Conservation (phyloP, 1,140 invertebrate genomes). For the Euura saliciscinereae region DNA sequence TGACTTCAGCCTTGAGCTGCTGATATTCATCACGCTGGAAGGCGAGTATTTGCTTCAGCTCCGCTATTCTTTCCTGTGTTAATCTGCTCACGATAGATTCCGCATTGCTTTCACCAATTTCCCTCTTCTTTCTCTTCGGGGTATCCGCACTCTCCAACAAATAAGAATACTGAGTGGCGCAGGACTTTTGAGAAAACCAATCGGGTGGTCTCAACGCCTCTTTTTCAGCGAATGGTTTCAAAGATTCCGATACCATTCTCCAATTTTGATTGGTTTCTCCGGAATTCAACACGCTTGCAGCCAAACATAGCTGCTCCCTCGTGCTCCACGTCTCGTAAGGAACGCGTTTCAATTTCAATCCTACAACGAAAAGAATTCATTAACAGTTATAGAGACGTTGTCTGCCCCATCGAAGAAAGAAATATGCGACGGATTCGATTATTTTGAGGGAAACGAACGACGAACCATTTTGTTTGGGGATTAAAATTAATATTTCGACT, state of each 20-base stretch:
- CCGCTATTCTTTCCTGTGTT: constrained; percentile 77
- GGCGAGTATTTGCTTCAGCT: constrained; percentile 74
- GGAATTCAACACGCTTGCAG: constrained; percentile 84
- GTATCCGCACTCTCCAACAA: constrained; percentile 85
- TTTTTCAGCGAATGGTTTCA: constrained; percentile 75
- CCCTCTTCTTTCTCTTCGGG: constrained; percentile 85
- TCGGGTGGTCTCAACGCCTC: constrained; percentile 72
- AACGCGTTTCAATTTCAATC: constrained; percentile 69
- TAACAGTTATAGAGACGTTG: not conserved
- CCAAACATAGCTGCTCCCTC: constrained; percentile 83
- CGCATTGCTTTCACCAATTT: constrained; percentile 77
- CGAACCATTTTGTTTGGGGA: not conserved
- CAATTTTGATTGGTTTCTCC: constrained; percentile 88
- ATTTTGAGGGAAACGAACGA: not conserved
- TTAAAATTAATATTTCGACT: not conserved
- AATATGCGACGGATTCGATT: not conserved
- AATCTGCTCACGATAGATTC: constrained; percentile 80
- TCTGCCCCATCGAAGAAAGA: not conserved
- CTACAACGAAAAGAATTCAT: constrained; percentile 31
- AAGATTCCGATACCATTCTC: constrained; percentile 85
- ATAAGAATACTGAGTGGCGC: constrained; percentile 86
- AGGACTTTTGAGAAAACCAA: constrained; percentile 93
- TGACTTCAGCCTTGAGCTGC: constrained; percentile 70
- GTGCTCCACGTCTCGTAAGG: constrained; percentile 84
- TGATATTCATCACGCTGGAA: constrained; percentile 76